These are phyloP conservation scores for Drosophila pachea DNA, from an alignment of 1,140 invertebrate genomes.

Conservation along the genomic window DNA sequence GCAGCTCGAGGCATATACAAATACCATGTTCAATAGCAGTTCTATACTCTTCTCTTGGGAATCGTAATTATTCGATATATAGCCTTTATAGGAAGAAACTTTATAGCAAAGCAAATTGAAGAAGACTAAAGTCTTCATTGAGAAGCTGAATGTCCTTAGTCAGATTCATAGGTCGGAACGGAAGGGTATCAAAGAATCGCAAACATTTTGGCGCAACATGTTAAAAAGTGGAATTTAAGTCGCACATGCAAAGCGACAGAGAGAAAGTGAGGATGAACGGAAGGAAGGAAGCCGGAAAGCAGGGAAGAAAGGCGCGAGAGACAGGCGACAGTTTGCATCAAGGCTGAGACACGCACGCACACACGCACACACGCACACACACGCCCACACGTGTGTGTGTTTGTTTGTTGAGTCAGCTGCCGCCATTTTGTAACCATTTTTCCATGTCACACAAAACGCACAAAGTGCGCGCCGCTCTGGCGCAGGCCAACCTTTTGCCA, in stretches of 20 bases:
- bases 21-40: too few relatives aligned
- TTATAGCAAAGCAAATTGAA: too few relatives aligned
- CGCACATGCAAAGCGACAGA: slow-evolving; percentile 40
- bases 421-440: slow-evolving; percentile 71
- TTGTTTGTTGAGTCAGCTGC: slow-evolving; percentile 62
- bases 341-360: slow-evolving; percentile 42
- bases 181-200: slow-evolving; percentile 39
- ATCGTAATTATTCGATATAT: too few relatives aligned
- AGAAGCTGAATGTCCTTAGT: not conserved
- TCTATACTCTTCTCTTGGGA: slow-evolving; percentile 1
- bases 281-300: not conserved
- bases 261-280: not conserved
- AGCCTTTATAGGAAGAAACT: too few relatives aligned
- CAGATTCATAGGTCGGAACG: slow-evolving; percentile 31
- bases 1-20: slow-evolving; percentile 2
- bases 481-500: not conserved
- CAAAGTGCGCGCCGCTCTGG: slow-evolving; percentile 32
- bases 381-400: slow-evolving; percentile 21
- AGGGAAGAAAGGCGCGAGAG: slow-evolving; percentile 29
- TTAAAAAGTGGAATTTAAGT: slow-evolving; percentile 67
- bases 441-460: slow-evolving; percentile 61
- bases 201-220: slow-evolving; percentile 47
- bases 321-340: slow-evolving; percentile 66
- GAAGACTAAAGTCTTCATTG: too few relatives aligned
- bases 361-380: slow-evolving; percentile 3